Percentiles rank a stretch among this genome's conserved stretches.
phyloP scores from a whole-genome alignment of 2,797 vertebrate genomes.

The Oophaga sylvatica region DNA sequence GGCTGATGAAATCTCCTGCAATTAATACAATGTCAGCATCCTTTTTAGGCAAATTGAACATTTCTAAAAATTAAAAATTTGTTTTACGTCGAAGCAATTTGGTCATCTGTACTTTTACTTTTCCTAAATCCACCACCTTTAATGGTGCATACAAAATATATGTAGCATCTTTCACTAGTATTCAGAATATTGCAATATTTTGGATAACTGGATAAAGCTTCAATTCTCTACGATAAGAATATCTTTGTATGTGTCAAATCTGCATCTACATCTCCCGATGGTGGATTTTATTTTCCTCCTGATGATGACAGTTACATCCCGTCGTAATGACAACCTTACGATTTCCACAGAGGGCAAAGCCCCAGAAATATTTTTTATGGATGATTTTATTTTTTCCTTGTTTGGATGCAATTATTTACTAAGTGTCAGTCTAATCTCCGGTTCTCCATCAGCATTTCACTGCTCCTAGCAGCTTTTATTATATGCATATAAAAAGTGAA shows the following conservation, averaged over 20 bases:
- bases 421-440: slow-evolving; percentile 25
- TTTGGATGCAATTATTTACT: slow-evolving; percentile 21
- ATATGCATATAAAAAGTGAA: slow-evolving; percentile 47
- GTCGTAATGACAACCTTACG: slow-evolving; percentile 6
- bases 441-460: slow-evolving; percentile 17
- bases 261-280: too few species aligned
- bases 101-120: too few species aligned
- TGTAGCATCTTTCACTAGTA: too few species aligned
- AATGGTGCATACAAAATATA: too few species aligned
- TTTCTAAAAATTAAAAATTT: too few species aligned
- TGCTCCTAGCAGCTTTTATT: not conserved
- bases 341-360: slow-evolving; percentile 1
- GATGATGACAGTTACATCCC: not conserved
- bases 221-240: not conserved
- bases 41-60: too few species aligned
- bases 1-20: too few species aligned
- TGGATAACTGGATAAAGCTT: not conserved
- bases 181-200: not conserved
- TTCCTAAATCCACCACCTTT: too few species aligned
- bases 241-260: not conserved
- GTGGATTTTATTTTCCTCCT: not conserved
- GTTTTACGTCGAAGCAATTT: too few species aligned
- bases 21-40: too few species aligned
- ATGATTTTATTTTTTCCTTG: not conserved
- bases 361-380: slow-evolving; percentile 6